Conservation (phyloP, 2,888 invertebrate species). For the Tuta absoluta region DNA sequence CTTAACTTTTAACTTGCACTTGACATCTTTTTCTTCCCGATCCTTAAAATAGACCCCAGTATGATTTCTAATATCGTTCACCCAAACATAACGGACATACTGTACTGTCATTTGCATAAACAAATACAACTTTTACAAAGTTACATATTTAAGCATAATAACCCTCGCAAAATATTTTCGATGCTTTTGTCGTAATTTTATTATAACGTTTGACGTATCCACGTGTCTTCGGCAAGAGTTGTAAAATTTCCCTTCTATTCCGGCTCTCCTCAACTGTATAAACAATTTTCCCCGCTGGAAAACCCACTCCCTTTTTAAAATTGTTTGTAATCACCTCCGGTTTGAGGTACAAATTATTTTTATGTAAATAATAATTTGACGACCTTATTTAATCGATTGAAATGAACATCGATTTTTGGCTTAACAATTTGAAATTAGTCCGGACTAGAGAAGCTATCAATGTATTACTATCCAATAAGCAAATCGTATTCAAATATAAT, state of each 20-base stretch:
- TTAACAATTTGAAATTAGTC: too few relatives aligned
- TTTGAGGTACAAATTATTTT: too few relatives aligned
- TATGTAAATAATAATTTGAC: too few relatives aligned
- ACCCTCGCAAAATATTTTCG: slow-evolving; percentile 30
- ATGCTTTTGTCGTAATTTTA: slow-evolving; percentile 47
- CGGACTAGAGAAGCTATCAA: too few relatives aligned
- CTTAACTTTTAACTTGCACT: too few relatives aligned
- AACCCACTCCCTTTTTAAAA: background rate
- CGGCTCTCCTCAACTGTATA: slow-evolving; percentile 45
- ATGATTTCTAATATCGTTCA: slow-evolving; percentile 11
- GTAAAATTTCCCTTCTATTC: slow-evolving; percentile 55
- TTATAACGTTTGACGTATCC: slow-evolving; percentile 54
- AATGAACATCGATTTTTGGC: too few relatives aligned
- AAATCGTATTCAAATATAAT: too few relatives aligned
- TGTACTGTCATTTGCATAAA: slow-evolving; percentile 32
- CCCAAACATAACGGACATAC: slow-evolving; percentile 20
- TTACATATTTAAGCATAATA: too few relatives aligned
- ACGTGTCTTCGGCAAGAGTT: slow-evolving; percentile 54
- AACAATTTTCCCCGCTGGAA: slow-evolving; percentile 26
- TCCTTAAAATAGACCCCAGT: background rate
- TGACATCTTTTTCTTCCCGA: background rate
- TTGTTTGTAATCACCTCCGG: background rate
- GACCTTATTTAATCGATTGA: too few relatives aligned
- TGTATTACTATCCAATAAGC: too few relatives aligned
- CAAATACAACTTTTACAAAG: slow-evolving; percentile 43